Conservation (phyloP, 2,888 invertebrate genomes). For the Dastarcus helophoroides region DNA sequence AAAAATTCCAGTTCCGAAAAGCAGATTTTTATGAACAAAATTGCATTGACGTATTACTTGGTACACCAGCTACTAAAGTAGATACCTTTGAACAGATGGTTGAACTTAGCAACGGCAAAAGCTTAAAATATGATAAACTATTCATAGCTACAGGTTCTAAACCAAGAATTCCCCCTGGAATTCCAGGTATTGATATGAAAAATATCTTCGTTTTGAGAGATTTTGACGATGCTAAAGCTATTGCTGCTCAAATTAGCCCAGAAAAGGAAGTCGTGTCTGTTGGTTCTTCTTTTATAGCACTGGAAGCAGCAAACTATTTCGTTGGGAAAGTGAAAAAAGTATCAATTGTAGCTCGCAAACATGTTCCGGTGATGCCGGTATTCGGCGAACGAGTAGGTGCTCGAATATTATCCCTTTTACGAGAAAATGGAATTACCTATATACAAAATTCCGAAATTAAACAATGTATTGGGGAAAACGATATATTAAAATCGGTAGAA, state of each 20-base stretch:
- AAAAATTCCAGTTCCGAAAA: slow-evolving; percentile 57
- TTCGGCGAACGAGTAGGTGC: too few relatives aligned
- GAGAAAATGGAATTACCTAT: too few relatives aligned
- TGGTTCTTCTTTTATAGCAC: slow-evolving; percentile 85
- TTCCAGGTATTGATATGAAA: slow-evolving; percentile 50
- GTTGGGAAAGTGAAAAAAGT: slow-evolving; percentile 65
- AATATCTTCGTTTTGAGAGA: slow-evolving; percentile 68
- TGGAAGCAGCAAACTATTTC: slow-evolving; percentile 79
- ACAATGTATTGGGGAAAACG: slow-evolving; percentile 43
- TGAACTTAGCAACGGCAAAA: slow-evolving; percentile 53
- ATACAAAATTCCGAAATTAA: slow-evolving; percentile 54
- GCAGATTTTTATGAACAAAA: slow-evolving; percentile 62
- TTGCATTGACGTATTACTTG: slow-evolving; percentile 63
- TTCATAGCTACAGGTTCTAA: slow-evolving; percentile 78
- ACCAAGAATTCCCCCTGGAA: slow-evolving; percentile 47
- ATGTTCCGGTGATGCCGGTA: slow-evolving; percentile 47
- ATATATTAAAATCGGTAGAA: slow-evolving; percentile 54
- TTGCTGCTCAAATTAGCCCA: slow-evolving; percentile 45
- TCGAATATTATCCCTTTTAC: too few relatives aligned
- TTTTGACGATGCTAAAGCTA: slow-evolving; percentile 57
- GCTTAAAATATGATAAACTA: slow-evolving; percentile 58
- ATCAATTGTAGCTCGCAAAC: slow-evolving; percentile 65
- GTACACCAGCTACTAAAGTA: slow-evolving; percentile 56
- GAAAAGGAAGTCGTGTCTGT: slow-evolving; percentile 72
- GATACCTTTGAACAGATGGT: slow-evolving; percentile 53